Evolutionary conservation across 2,797 vertebrate species (phyloP).

Genomic region (Heteromormyrus szaboi): DNA sequence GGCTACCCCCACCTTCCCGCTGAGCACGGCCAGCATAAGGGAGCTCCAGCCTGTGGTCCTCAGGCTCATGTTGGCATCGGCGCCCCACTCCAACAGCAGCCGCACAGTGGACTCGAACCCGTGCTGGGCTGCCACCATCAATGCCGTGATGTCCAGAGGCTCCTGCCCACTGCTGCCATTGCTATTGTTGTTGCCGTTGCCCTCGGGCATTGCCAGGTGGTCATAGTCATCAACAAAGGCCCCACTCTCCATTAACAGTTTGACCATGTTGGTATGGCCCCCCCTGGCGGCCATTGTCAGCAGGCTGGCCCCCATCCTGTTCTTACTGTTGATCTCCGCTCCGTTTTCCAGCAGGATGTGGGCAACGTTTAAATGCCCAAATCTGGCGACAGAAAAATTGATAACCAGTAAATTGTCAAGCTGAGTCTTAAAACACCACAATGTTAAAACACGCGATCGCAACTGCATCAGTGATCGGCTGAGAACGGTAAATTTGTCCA

Average conservation of each 20-base stretch:
- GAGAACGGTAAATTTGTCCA: neutral
- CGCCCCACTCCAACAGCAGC: constrained; percentile 87
- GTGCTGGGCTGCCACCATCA: constrained; percentile 83
- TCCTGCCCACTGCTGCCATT: constrained; percentile 49
- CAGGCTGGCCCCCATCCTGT: constrained; percentile 83
- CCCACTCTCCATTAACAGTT: constrained; percentile 80
- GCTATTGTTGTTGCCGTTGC: constrained; percentile 58
- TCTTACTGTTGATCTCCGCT: constrained; percentile 85
- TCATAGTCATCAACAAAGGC: constrained; percentile 78
- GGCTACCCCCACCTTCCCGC: constrained; percentile 73
- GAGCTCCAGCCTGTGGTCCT: constrained; percentile 84
- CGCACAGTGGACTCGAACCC: constrained; percentile 75
- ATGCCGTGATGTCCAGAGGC: constrained; percentile 75
- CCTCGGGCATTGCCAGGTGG: constrained; percentile 63
- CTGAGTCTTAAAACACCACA: neutral
- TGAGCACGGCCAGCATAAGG: constrained; percentile 79
- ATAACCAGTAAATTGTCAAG: neutral
- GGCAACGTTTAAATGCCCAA: constrained; percentile 79
- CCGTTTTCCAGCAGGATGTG: constrained; percentile 89
- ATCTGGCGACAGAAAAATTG: constrained; percentile 52
- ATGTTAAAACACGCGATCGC: neutral
- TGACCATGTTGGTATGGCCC: constrained; percentile 77
- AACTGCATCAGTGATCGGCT: neutral
- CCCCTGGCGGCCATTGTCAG: constrained; percentile 85
- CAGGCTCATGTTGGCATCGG: constrained; percentile 73